Conservation (phyloP, 2,888 invertebrate genomes). For the Leptura quadrifasciata region DNA sequence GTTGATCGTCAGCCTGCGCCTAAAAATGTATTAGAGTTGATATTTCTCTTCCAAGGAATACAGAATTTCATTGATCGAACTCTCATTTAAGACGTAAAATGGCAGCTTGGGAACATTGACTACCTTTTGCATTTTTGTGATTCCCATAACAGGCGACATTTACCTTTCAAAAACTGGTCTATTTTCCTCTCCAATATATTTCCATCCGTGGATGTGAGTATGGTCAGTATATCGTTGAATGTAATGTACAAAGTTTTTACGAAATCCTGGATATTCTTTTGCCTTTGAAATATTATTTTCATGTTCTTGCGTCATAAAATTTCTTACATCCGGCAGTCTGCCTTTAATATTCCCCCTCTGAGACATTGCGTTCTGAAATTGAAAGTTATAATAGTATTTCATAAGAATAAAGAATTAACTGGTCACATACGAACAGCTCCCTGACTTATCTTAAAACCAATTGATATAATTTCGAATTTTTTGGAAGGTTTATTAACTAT, state of each 20-base stretch:
- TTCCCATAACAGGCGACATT: conserved; percentile 23
- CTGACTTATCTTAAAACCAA: too few relatives aligned
- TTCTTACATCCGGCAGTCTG: conserved; percentile 11
- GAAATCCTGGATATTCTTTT: conserved; percentile 65
- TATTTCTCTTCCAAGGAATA: too few relatives aligned
- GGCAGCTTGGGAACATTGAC: too few relatives aligned
- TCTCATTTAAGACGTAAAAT: too few relatives aligned
- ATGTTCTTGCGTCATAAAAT: not conserved
- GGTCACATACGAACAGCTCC: too few relatives aligned
- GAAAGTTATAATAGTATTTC: not conserved
- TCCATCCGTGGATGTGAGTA: conserved; percentile 71
- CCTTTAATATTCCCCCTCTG: not conserved
- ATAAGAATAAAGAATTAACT: too few relatives aligned
- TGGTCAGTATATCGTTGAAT: conserved; percentile 68
- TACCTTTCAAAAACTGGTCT: conserved; percentile 71
- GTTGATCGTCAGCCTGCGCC: too few relatives aligned
- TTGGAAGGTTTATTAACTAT: too few relatives aligned
- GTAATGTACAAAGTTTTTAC: conserved; percentile 66
- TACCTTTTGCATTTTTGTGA: too few relatives aligned
- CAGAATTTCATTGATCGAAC: too few relatives aligned
- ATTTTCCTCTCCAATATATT: conserved; percentile 71
- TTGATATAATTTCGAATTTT: too few relatives aligned
- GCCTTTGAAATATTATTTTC: conserved; percentile 23
- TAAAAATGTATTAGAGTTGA: too few relatives aligned
- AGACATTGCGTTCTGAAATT: not conserved